Evolutionary conservation across 2,113 vertebrate genomes (phyloP).

Genomic region (Oryzias woworae): DNA sequence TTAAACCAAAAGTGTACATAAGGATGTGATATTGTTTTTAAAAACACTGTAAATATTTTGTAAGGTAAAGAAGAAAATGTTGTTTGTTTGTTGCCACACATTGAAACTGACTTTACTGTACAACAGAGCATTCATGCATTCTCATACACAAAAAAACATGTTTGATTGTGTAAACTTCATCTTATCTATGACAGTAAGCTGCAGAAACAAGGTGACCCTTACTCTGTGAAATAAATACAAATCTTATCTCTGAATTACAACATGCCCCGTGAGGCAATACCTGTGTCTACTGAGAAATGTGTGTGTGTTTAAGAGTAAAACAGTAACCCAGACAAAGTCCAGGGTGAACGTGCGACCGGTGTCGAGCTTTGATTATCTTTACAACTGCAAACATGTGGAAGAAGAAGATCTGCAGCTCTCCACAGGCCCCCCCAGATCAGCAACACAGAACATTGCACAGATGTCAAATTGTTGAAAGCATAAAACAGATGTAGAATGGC

Average conservation of each 20-base stretch:
- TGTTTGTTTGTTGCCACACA: not conserved
- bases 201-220: constrained; percentile 27
- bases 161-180: not conserved
- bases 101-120: not conserved
- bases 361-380: constrained; percentile 7
- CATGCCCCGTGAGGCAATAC: constrained; percentile 14
- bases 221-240: constrained; percentile 23
- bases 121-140: not conserved
- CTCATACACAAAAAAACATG: not conserved
- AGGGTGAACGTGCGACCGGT: constrained; percentile 8
- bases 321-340: constrained; percentile 47
- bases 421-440: constrained; percentile 1
- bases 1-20: too few relatives aligned
- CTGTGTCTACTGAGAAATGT: not conserved
- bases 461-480: constrained; percentile 11
- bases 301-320: constrained; percentile 2
- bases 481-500: not conserved
- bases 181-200: not conserved
- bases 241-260: constrained; percentile 34
- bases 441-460: not conserved
- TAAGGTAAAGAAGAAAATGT: not conserved
- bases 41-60: not conserved
- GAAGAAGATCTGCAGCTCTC: not conserved
- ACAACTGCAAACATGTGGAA: constrained; percentile 7
- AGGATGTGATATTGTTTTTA: not conserved